These are phyloP conservation scores for Chironomus tentans DNA, from an alignment of 2,888 invertebrate species.

Conservation along the genomic window DNA sequence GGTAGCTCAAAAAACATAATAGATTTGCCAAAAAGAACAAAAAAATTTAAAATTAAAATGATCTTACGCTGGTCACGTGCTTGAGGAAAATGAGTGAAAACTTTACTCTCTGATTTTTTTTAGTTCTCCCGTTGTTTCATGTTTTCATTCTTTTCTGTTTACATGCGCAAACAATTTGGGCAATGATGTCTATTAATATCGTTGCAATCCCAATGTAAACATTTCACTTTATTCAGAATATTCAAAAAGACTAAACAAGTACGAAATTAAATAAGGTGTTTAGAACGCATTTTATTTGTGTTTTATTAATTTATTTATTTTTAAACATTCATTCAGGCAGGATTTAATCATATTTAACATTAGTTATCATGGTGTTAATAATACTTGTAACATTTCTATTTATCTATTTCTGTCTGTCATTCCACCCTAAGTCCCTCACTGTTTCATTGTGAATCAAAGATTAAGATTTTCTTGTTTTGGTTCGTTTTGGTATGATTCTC, in stretches of 20 bases:
- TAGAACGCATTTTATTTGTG: too few relatives aligned
- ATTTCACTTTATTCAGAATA: not conserved
- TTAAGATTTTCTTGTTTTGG: too few relatives aligned
- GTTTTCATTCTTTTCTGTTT: not conserved
- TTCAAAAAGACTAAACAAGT: not conserved
- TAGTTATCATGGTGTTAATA: too few relatives aligned
- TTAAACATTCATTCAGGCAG: too few relatives aligned
- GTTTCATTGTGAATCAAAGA: too few relatives aligned
- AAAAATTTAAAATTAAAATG: constrained; percentile 2
- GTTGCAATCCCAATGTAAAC: constrained; percentile 7
- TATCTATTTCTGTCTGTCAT: too few relatives aligned
- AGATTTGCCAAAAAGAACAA: not conserved
- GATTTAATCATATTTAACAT: too few relatives aligned
- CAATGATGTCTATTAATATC: constrained; percentile 7
- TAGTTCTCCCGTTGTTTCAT: not conserved
- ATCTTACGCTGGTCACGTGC: constrained; percentile 18
- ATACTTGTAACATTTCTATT: too few relatives aligned
- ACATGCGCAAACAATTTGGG: not conserved
- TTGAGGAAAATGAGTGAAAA: not conserved
- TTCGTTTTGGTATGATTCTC: too few relatives aligned
- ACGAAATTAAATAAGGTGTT: too few relatives aligned
- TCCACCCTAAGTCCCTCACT: too few relatives aligned
- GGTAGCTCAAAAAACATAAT: not conserved
- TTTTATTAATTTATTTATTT: not conserved
- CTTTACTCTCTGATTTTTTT: too few relatives aligned